phyloP scores from a whole-genome alignment of 2,113 vertebrate genomes.

The Melanotaenia duboulayi region DNA sequence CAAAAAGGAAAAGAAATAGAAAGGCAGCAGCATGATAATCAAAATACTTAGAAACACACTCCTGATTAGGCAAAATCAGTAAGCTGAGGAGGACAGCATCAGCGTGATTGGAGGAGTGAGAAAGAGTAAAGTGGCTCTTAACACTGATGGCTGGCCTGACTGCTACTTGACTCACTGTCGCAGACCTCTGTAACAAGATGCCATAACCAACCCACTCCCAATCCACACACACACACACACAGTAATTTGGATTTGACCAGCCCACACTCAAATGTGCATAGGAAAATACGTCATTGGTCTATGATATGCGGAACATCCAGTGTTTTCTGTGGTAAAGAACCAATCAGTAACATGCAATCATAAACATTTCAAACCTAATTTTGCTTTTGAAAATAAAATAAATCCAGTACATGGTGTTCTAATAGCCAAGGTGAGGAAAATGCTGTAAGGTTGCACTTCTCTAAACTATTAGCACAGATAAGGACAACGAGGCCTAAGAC shows the following conservation, averaged over 20 bases:
- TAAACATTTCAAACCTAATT: background rate
- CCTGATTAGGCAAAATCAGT: conserved; percentile 68
- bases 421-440: no score
- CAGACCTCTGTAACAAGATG: conserved; percentile 48
- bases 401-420: background rate
- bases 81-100: conserved; percentile 56
- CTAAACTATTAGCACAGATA: background rate
- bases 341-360: conserved; percentile 1
- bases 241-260: background rate
- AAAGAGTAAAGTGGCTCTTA: conserved; percentile 61
- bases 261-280: background rate
- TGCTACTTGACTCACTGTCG: conserved; percentile 50
- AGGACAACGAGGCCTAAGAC: background rate
- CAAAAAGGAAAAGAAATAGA: background rate
- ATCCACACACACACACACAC: conserved; percentile 11
- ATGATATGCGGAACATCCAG: background rate
- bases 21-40: background rate
- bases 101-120: conserved; percentile 63
- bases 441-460: background rate
- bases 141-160: conserved; percentile 53
- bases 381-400: background rate
- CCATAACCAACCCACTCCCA: conserved; percentile 23
- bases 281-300: background rate
- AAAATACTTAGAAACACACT: conserved; percentile 31
- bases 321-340: conserved; percentile 7